Evolutionary conservation across 30 jellyfish, hydroid and myxozoan genomes (phyloP).

Genomic region (Aurelia sp.): DNA sequence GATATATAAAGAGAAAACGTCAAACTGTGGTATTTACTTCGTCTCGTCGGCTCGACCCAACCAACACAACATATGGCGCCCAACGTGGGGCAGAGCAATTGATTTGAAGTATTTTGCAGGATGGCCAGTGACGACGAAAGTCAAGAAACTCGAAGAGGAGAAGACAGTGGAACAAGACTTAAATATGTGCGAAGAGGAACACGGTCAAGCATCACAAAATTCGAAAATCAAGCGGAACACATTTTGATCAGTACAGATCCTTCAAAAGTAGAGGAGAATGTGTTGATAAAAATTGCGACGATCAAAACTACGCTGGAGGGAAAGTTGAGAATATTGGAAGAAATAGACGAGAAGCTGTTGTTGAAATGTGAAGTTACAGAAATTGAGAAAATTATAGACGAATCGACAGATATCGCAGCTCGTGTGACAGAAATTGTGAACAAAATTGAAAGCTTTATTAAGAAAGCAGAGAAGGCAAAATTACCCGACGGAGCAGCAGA

Average conservation of each 20-base stretch:
- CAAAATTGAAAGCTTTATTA: neutral
- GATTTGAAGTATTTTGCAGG: neutral
- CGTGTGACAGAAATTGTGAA: neutral
- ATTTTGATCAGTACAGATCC: neutral
- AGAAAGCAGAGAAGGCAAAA: conserved; percentile 12
- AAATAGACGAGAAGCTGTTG: conserved; percentile 2
- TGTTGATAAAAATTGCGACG: neutral
- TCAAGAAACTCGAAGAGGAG: neutral
- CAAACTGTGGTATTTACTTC: no score
- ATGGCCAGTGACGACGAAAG: neutral
- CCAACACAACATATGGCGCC: neutral
- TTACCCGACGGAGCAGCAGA: neutral
- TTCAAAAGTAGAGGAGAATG: neutral
- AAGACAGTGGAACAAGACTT: neutral
- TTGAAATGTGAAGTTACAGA: neutral
- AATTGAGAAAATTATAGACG: conserved; percentile 2
- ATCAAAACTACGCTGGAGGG: neutral
- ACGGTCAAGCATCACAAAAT: neutral
- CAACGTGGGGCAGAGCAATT: conserved; percentile 7
- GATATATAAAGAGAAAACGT: no score
- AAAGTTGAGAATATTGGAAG: neutral
- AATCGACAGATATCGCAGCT: neutral
- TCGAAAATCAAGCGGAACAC: neutral
- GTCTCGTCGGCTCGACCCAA: no score
- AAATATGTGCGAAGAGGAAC: neutral